Evolutionary conservation across 1,140 invertebrate genomes (phyloP), one percentile per base, ranked within the genome.

Genomic region (Sycophaga agraensis): DNA sequence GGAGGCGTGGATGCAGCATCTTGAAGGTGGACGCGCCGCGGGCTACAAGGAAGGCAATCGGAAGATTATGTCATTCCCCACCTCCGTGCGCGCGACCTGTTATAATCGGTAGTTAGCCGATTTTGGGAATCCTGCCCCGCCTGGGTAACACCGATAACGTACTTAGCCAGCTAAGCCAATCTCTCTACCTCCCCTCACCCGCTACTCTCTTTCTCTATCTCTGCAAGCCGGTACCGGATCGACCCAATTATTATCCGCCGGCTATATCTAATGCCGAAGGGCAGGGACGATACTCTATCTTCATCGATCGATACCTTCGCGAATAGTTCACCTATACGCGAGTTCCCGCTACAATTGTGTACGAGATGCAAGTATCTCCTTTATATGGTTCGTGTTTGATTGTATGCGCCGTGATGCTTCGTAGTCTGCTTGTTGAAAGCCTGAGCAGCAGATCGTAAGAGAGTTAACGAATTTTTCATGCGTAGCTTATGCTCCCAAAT

Each of bases 41-140:
- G 2, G 22, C 0, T 17, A 14, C 14, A 4, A 37, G 8, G 19
- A n/a, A 28, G 21, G 19, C 4, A 9, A 39, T 43, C 4, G 3
- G 39, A n/a, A 26, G 55, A 28, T 5, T 59, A 40, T 49, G n/a
- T n/a, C n/a, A n/a, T n/a, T n/a, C n/a, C n/a, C n/a, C n/a, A n/a
- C n/a, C n/a, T n/a, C n/a, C n/a, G n/a, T n/a, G n/a, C n/a, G n/a
- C n/a, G n/a, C n/a, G n/a, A n/a, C n/a, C 45, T 28, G 45, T 43
- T 40, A 65, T 65, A 65, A 65, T 60, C 58, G 53, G 54, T 51
- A 62, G 64, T 66, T 66, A 62, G 55, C 34, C 50, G 59, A 65
- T 65, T 65, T 54, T 12, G 19, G 26, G 16, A 22, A 43, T 34
- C 37, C 24, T 34, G 19, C 39, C 3, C 21, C 16, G 61, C 26